Conservation (phyloP, 64 coral and sea anemone species). For the Dendrophyllia cribrosa region DNA sequence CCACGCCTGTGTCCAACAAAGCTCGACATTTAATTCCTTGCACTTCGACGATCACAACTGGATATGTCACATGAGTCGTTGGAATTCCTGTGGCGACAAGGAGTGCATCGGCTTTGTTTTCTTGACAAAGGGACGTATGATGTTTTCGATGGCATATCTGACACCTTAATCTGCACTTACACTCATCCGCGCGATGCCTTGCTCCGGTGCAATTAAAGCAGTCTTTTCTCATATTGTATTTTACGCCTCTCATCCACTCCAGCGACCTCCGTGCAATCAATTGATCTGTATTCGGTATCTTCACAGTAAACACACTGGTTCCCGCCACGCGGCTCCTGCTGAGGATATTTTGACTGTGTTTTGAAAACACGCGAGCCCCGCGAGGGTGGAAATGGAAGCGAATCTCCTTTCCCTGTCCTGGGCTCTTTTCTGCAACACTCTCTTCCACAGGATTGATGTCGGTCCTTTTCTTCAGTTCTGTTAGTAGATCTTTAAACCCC, state of each 20-base stretch:
- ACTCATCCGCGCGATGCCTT: conserved; percentile 37
- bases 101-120: not conserved
- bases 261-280: conserved; percentile 11
- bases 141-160: conserved; percentile 11
- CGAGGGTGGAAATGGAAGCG: too few relatives aligned
- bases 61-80: not conserved
- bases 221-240: conserved; percentile 15
- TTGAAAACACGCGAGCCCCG: too few relatives aligned
- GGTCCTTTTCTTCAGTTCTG: too few relatives aligned
- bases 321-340: conserved; percentile 7
- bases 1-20: not conserved
- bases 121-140: too few relatives aligned
- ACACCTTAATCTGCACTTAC: conserved; percentile 38
- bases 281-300: conserved; percentile 4
- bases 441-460: too few relatives aligned
- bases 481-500: not conserved
- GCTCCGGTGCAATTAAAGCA: conserved; percentile 50
- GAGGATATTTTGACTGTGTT: not conserved
- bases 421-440: too few relatives aligned
- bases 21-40: conserved; percentile 8
- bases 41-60: not conserved
- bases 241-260: not conserved
- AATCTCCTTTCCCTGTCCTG: too few relatives aligned
- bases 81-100: conserved; percentile 19
- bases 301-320: conserved; percentile 53